Evolutionary conservation across 2,113 vertebrate species (phyloP), one percentile per base, ranked within the genome.

Genomic region (Daphoenositta chrysoptera): DNA sequence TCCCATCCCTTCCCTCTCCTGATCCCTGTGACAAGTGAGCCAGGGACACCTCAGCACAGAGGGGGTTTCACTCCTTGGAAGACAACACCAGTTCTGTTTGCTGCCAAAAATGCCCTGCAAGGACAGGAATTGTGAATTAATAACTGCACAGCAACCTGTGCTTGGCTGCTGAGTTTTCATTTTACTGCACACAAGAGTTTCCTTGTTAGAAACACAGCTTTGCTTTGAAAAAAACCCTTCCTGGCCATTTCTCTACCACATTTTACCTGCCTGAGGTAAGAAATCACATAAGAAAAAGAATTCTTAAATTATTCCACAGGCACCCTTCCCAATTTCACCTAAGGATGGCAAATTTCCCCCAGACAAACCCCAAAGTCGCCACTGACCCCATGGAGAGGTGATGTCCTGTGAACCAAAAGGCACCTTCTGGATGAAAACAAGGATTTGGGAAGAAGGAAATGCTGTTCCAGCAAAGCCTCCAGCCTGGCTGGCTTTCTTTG

Each of bases 401-500:
- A 8, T 8, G 58, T 2, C 19, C 42, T 9, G 26, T 1, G 48
- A 10, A 28, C 24, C 9, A 22, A 33, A 50, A 83, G 20, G 6
- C 12, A 35, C 30, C 24, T 82, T 3, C 0, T 0, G 3, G 44
- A 45, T 18, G 18, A 2, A 0, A 30, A 2, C 4, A 2, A 39
- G 61, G 31, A 6, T 81, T 16, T 21, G 5, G 44, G 68, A 58
- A 90, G 68, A 47, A 76, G 57, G 31, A 92, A 42, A 31, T 30
- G 53, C 63, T 58, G 78, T 3, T 47, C 56, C 69, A 88, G 91
- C 57, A n/a, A 68, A 37, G 18, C 35, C 48, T 77, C 35, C 48
- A 14, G 31, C 9, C 69, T 68, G 83, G 19, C 33, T 53, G 30
- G 35, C 35, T 24, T 58, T 5, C 83, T 77, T 31, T 37, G 64